These are phyloP conservation scores for Oncorhynchus tshawytscha DNA, from an alignment of 2,113 vertebrate genomes.

Conservation along the genomic window DNA sequence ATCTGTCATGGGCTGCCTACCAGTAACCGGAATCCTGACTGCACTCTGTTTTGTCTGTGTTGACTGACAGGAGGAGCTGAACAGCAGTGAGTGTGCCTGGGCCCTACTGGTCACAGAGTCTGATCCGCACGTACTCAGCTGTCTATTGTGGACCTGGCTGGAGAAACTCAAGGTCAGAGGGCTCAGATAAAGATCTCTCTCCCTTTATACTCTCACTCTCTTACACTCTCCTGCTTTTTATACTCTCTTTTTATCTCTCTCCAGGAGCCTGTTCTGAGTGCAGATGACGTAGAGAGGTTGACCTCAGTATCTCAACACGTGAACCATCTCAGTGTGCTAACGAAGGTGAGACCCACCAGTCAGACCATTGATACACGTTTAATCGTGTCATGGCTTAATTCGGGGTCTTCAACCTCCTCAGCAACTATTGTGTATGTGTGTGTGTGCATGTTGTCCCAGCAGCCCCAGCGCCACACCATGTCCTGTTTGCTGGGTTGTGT, in stretches of 20 bases:
- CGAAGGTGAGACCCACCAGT: constrained; percentile 57
- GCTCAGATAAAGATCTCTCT: background rate
- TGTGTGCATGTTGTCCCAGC: constrained; percentile 4
- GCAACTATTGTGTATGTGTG: background rate
- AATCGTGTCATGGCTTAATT: no score
- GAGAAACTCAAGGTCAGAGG: constrained; percentile 69
- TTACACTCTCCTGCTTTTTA: no score
- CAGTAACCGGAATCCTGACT: no score
- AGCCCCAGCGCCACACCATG: constrained; percentile 74
- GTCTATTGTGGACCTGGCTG: constrained; percentile 78
- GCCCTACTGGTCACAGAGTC: constrained; percentile 63
- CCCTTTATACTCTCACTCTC: no score
- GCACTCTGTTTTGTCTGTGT: no score
- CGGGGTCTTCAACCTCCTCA: no score
- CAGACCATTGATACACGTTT: no score
- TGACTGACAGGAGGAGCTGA: constrained; percentile 71
- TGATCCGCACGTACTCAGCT: constrained; percentile 73
- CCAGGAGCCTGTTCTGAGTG: constrained; percentile 76
- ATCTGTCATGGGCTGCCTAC: no score
- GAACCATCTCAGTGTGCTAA: constrained; percentile 58
- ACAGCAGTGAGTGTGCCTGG: constrained; percentile 76
- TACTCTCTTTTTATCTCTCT: no score
- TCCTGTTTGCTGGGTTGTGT: constrained; percentile 74
- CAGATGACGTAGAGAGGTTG: constrained; percentile 61
- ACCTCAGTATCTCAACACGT: constrained; percentile 30